A percentile compares a stretch with the other conserved stretches of the same genome.
Evolutionary conservation across 2,797 vertebrate species (phyloP).

Genomic region (Lithobates sylvaticus): DNA sequence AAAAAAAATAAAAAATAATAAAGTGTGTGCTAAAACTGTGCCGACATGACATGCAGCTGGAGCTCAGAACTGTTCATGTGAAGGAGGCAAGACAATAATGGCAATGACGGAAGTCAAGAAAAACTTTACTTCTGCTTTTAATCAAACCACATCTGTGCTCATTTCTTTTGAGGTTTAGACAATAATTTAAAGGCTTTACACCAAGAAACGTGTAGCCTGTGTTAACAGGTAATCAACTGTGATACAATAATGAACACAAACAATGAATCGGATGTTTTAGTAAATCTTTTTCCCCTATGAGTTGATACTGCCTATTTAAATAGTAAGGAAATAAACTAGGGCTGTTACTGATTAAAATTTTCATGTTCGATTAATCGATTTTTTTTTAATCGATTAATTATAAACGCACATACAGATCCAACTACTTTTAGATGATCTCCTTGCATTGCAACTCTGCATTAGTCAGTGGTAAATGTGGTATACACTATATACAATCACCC

Average conservation of each 20-base stretch:
- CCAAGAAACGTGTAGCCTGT: background rate
- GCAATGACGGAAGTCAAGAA: conserved; percentile 44
- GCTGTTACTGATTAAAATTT: too few species aligned
- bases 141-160: conserved; percentile 34
- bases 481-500: too few species aligned
- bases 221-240: background rate
- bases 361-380: too few species aligned
- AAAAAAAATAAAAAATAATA: background rate
- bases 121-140: conserved; percentile 55
- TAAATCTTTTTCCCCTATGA: too few species aligned
- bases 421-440: too few species aligned
- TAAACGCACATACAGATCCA: too few species aligned
- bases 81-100: background rate
- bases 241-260: background rate
- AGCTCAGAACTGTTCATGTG: conserved; percentile 21
- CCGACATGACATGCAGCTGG: conserved; percentile 42
- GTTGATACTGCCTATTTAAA: too few species aligned
- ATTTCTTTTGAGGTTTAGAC: conserved; percentile 26
- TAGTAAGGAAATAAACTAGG: too few species aligned
- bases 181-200: background rate
- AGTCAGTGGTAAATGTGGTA: too few species aligned
- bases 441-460: too few species aligned
- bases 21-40: conserved; percentile 50
- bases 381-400: too few species aligned
- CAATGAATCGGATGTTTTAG: too few species aligned